Percentiles rank a stretch among this genome's conserved stretches.
These are phyloP conservation scores for Tenebrosternarchus preto DNA, from an alignment of 2,113 vertebrate species.

Conservation along the genomic window DNA sequence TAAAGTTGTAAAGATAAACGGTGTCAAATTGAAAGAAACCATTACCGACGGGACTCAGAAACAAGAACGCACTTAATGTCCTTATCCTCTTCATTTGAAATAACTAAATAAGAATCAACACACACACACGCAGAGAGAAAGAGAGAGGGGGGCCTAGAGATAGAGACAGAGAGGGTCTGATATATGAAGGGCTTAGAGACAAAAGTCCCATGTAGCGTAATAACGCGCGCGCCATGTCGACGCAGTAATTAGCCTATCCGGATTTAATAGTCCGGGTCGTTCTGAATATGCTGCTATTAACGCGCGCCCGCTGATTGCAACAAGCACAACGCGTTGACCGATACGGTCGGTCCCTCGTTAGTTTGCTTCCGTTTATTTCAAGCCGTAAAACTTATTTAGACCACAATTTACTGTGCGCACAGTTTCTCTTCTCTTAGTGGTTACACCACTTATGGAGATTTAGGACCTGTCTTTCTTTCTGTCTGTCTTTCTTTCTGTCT, in stretches of 20 bases:
- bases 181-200: neutral
- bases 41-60: constrained; percentile 37
- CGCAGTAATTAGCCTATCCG: too few species aligned
- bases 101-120: constrained; percentile 8
- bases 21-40: constrained; percentile 37
- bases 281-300: too few species aligned
- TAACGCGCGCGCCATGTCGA: too few species aligned
- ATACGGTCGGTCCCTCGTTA: too few species aligned
- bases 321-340: too few species aligned
- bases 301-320: too few species aligned
- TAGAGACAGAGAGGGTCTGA: neutral
- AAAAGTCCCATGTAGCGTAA: neutral
- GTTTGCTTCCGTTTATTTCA: neutral
- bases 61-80: constrained; percentile 30
- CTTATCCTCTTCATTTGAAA: constrained; percentile 7
- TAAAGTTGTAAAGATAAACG: constrained; percentile 57
- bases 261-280: too few species aligned
- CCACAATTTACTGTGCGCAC: neutral
- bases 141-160: neutral
- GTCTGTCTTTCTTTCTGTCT: neutral
- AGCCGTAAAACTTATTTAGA: neutral
- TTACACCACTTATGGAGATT: neutral
- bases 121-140: neutral
- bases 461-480: neutral
- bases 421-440: neutral